Evolutionary conservation across 1,140 invertebrate species (phyloP).

Genomic region (Phocides pigmalion): DNA sequence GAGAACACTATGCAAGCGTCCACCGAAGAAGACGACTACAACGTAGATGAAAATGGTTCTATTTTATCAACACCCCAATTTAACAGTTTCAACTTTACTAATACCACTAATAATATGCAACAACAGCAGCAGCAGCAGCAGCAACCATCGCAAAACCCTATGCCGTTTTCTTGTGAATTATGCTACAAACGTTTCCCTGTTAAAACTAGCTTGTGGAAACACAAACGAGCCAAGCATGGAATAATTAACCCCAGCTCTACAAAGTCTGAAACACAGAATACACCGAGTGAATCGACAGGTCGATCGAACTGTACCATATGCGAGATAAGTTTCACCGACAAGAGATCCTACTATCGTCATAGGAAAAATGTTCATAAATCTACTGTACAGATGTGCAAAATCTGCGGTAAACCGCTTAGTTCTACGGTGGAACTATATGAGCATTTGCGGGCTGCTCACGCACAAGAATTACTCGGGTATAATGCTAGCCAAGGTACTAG

Average conservation of each 20-base stretch:
- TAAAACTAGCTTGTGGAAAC: constrained; percentile 79
- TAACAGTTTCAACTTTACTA: constrained; percentile 75
- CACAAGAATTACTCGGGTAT: constrained; percentile 78
- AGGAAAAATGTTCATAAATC: constrained; percentile 81
- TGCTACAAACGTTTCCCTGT: constrained; percentile 81
- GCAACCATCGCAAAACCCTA: constrained; percentile 48
- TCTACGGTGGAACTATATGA: constrained; percentile 79
- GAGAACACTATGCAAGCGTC: constrained; percentile 78
- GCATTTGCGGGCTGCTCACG: constrained; percentile 77
- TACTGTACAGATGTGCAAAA: constrained; percentile 78
- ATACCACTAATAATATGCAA: constrained; percentile 54
- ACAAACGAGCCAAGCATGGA: constrained; percentile 82
- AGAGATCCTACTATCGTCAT: constrained; percentile 82
- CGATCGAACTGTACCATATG: constrained; percentile 82
- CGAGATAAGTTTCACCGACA: constrained; percentile 80
- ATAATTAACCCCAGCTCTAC: constrained; percentile 65
- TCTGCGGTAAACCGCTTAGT: constrained; percentile 78
- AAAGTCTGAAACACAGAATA: constrained; percentile 44
- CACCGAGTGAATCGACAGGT: constrained; percentile 41
- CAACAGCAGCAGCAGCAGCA: constrained; percentile 46
- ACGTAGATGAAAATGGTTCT: constrained; percentile 72
- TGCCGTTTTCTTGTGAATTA: constrained; percentile 74
- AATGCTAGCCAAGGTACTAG: constrained; percentile 71
- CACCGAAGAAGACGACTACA: constrained; percentile 79
- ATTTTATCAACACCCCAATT: constrained; percentile 78